Conservation (phyloP, 2,797 vertebrate genomes). For the Melopsittacus undulatus region DNA sequence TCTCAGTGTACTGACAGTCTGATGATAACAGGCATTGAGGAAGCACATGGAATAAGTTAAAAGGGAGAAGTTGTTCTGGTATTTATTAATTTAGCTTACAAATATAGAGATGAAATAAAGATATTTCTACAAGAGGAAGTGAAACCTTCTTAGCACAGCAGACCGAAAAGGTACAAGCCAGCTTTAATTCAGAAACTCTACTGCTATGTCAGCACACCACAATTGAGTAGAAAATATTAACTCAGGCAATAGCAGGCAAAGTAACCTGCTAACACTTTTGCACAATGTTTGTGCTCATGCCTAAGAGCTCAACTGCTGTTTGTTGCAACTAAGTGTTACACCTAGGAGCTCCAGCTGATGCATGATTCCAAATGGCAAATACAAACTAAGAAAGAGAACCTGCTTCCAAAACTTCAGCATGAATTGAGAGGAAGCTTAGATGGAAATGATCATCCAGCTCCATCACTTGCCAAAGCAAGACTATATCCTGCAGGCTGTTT, state of each 20-base stretch:
- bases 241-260: background rate
- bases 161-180: background rate
- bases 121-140: background rate
- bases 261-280: background rate
- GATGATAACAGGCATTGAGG: background rate
- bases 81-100: background rate
- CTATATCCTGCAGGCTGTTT: slow-evolving; percentile 53
- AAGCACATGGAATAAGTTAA: background rate
- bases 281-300: background rate
- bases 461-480: slow-evolving; percentile 34
- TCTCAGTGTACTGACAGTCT: background rate
- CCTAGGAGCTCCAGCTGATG: background rate
- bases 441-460: slow-evolving; percentile 38
- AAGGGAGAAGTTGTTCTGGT: background rate
- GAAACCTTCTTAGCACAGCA: background rate
- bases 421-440: slow-evolving; percentile 5
- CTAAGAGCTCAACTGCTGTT: background rate
- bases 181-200: background rate
- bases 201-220: background rate
- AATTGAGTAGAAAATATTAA: background rate
- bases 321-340: background rate
- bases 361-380: background rate
- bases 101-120: background rate
- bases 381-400: background rate
- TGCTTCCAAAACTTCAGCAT: slow-evolving; percentile 1